Evolutionary conservation across 2,113 vertebrate species (phyloP), one percentile per base, ranked within the genome.

Genomic region (Sminthopsis crassicaudata): DNA sequence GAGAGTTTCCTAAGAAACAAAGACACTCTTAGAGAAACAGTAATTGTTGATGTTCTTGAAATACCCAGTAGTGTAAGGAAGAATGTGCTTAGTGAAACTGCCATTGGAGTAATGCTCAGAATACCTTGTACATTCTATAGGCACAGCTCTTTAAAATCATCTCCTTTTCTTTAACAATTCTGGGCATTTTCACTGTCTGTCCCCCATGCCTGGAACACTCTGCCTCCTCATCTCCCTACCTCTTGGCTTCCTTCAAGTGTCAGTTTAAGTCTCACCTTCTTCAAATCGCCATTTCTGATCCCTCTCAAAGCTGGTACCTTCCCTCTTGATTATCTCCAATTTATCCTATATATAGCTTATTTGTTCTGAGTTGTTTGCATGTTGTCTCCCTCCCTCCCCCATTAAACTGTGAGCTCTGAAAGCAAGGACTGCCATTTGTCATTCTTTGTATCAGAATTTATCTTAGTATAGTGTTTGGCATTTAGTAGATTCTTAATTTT

Each of bases 21-120:
- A 30, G 89, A 92, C 91, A 25, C 92, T 93, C 91, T 60, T 93
- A 22, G 88, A 60, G 53, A 96, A 93, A 95, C 53, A 91, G 5
- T 89, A 95, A 88, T 93, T 92, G 42, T 57, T 92, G 30, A 93
- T 53, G 53, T 92, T 90, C 53, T 95, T 51, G 96, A 91, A 97
- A 24, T 24, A 67, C 36, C 93, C 1, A 46, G 46, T 96, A 48
- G n/a, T 53, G 2, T 84, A 42, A 84, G 67, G 36, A 84, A 84
- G 67, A 84, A n/a, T 42, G 67, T 42, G 67, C n/a, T 84, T 84
- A 42, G 36, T 23, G 67, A 84, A n/a, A 84, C 36, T 42, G 67
- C n/a, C n/a, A 42, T 84, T 76, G 67, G 36, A 76, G n/a, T 42
- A 42, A 84, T 23, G n/a, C 36, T 6, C 5, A 84, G 67, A 22